A percentile compares a stretch with the other conserved stretches of the same genome.
These are phyloP conservation scores for Mesoclemmys tuberculata DNA, from an alignment of 2,113 vertebrate genomes.

Conservation along the genomic window DNA sequence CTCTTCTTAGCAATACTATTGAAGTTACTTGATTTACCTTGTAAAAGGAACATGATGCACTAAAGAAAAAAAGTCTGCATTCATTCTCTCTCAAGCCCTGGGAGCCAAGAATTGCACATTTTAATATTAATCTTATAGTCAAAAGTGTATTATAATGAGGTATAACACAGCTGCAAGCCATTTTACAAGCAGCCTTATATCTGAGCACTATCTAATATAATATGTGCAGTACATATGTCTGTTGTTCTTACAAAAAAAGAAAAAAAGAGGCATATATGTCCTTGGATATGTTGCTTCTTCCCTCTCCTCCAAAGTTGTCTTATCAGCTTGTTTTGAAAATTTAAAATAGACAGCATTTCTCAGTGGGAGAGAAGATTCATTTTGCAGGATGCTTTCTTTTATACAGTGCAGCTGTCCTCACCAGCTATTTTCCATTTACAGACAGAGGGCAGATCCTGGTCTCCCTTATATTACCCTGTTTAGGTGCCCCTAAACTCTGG, in stretches of 20 bases:
- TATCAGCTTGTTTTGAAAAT: not conserved
- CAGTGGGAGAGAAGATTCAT: not conserved
- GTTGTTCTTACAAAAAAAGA: not conserved
- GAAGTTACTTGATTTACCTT: not conserved
- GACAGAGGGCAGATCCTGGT: not conserved
- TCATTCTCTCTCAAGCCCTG: not conserved
- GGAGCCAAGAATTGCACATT: not conserved
- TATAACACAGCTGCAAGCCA: not conserved
- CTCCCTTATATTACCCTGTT: not conserved
- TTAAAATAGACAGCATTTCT: not conserved
- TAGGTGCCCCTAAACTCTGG: no score
- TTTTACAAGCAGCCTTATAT: not conserved
- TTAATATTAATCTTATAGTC: not conserved
- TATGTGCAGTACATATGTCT: not conserved
- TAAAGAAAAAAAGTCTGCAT: not conserved
- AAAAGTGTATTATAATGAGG: not conserved
- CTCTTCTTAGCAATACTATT: not conserved
- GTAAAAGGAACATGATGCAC: not conserved
- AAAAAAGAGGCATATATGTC: not conserved
- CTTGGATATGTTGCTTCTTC: not conserved
- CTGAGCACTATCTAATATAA: not conserved
- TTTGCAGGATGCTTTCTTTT: conserved; percentile 18
- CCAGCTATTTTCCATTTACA: not conserved
- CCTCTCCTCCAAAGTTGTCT: not conserved
- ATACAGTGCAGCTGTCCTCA: not conserved